phyloP scores from a whole-genome alignment of 1,140 invertebrate species.

The Saccostrea echinata region DNA sequence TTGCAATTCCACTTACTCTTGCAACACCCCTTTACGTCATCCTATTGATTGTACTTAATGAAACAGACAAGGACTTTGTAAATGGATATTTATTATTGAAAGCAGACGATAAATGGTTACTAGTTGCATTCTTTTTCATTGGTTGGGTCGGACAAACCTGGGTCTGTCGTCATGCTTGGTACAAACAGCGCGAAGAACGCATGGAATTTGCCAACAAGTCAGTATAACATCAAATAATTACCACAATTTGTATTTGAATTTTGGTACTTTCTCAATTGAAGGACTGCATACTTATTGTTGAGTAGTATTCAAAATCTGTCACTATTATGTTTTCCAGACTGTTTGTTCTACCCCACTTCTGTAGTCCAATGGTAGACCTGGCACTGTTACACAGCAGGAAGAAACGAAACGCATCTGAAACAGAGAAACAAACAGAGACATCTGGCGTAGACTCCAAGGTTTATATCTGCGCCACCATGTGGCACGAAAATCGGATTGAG shows the following conservation, averaged over 20 bases:
- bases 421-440: constrained; percentile 25
- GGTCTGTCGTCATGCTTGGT: constrained; percentile 33
- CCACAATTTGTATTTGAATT: no score
- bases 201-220: constrained; percentile 54
- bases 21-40: constrained; percentile 61
- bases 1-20: constrained; percentile 65
- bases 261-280: no score
- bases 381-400: constrained; percentile 96
- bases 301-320: background rate
- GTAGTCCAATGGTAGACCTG: constrained; percentile 94
- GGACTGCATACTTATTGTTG: no score
- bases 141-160: constrained; percentile 28
- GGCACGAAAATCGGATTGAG: constrained; percentile 90
- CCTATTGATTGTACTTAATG: constrained; percentile 48
- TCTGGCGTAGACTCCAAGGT: constrained; percentile 61
- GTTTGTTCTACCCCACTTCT: constrained; percentile 97
- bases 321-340: constrained; percentile 80
- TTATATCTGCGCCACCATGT: constrained; percentile 88
- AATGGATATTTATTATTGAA: constrained; percentile 13
- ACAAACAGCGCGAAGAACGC: constrained; percentile 31
- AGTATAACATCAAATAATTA: constrained; percentile 1
- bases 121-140: constrained; percentile 22
- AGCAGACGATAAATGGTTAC: constrained; percentile 49
- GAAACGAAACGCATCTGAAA: constrained; percentile 85
- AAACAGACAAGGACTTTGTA: constrained; percentile 34